Percentiles rank a stretch among this genome's conserved stretches.
These are phyloP conservation scores for Gavia stellata DNA, from an alignment of 2,113 vertebrate species.

Conservation along the genomic window DNA sequence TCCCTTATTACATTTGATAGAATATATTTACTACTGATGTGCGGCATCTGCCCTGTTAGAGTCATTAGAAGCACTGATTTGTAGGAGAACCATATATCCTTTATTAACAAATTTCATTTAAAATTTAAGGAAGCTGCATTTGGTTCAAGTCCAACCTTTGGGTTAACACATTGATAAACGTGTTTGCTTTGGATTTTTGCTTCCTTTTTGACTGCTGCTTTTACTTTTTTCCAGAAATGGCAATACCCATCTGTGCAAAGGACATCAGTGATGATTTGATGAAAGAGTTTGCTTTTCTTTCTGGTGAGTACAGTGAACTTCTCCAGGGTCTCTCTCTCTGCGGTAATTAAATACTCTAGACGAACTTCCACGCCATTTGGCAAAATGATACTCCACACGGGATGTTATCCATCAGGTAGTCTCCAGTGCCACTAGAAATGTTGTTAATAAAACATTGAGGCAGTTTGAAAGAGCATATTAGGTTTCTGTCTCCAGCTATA, in stretches of 20 bases:
- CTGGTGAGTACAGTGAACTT: slow-evolving; percentile 76
- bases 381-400: neutral
- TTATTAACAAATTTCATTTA: neutral
- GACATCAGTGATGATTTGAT: slow-evolving; percentile 87
- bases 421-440: neutral
- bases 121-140: neutral
- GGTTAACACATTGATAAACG: neutral
- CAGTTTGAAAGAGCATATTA: neutral
- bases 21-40: neutral
- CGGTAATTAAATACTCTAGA: slow-evolving; percentile 29
- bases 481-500: neutral
- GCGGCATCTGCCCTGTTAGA: neutral
- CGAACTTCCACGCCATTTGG: neutral
- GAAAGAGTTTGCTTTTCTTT: slow-evolving; percentile 91
- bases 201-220: neutral
- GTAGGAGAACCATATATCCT: neutral
- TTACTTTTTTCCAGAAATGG: slow-evolving; percentile 69
- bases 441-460: slow-evolving; percentile 53
- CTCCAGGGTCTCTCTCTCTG: neutral
- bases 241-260: slow-evolving; percentile 76
- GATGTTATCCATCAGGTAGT: neutral
- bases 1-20: neutral
- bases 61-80: neutral
- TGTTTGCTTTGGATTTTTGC: neutral
- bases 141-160: neutral